phyloP scores from a whole-genome alignment of 2,797 vertebrate species.

The Gadopsis bispinosus region DNA sequence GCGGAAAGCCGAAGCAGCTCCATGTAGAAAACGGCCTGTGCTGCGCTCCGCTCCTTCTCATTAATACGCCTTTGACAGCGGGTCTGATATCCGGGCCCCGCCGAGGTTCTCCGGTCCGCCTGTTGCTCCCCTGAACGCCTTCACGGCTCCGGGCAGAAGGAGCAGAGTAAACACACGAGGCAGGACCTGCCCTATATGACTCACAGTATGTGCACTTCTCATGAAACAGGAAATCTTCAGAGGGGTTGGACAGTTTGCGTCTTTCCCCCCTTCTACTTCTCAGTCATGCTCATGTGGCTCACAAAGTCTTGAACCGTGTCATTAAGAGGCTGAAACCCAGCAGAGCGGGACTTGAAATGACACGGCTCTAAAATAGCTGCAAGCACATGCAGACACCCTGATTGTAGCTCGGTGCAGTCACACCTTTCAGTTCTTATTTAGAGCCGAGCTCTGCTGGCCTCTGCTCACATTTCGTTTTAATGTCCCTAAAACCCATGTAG shows the following conservation, averaged over 20 bases:
- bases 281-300: slow-evolving; percentile 63
- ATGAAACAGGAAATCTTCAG: slow-evolving; percentile 83
- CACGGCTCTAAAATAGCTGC: slow-evolving; percentile 64
- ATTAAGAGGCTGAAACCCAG: slow-evolving; percentile 67
- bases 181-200: slow-evolving; percentile 68
- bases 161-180: slow-evolving; percentile 53
- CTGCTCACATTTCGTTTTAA: slow-evolving; percentile 26
- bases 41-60: slow-evolving; percentile 60
- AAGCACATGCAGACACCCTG: slow-evolving; percentile 35
- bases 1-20: slow-evolving; percentile 77
- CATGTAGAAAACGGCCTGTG: slow-evolving; percentile 66
- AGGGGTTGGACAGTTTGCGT: slow-evolving; percentile 73
- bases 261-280: slow-evolving; percentile 37
- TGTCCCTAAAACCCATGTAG: neutral
- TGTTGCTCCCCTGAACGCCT: slow-evolving; percentile 51
- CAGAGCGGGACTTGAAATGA: slow-evolving; percentile 71
- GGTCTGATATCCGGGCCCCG: slow-evolving; percentile 36
- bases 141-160: slow-evolving; percentile 38
- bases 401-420: slow-evolving; percentile 28
- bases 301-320: slow-evolving; percentile 66
- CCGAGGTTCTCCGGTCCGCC: slow-evolving; percentile 42
- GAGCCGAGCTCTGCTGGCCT: neutral
- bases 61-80: slow-evolving; percentile 57
- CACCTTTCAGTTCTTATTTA: slow-evolving; percentile 31
- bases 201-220: slow-evolving; percentile 69